A percentile compares a stretch with the other conserved stretches of the same genome.
Evolutionary conservation across 2,797 vertebrate species (phyloP).

Genomic region (Sarcoramphus papa): DNA sequence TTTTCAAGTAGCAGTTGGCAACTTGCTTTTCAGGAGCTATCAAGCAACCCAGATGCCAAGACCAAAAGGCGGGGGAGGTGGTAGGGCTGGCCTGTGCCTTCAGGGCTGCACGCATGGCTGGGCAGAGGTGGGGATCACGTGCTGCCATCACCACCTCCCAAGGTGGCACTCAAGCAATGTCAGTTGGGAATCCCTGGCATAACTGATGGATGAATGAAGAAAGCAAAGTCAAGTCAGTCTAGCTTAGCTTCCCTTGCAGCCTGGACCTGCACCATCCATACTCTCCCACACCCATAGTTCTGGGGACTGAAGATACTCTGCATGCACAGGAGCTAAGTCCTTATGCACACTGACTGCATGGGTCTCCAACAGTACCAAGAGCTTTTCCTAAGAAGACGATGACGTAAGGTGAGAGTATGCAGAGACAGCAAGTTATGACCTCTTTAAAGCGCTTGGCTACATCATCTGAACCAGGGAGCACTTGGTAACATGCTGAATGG

Average conservation of each 20-base stretch:
- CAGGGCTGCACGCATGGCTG: not conserved
- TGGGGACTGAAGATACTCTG: not conserved
- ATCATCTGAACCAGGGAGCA: not conserved
- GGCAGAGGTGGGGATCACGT: not conserved
- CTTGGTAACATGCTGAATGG: not conserved
- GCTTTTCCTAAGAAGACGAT: not conserved
- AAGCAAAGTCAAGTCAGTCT: not conserved
- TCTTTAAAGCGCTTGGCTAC: not conserved
- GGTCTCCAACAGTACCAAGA: not conserved
- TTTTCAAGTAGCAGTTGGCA: not conserved
- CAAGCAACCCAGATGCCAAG: not conserved
- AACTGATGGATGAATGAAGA: not conserved
- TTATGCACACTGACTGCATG: not conserved
- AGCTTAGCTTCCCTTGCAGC: not conserved
- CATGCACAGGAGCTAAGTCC: not conserved
- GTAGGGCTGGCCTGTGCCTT: not conserved
- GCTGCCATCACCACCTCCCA: not conserved
- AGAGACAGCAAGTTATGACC: not conserved
- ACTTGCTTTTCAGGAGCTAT: not conserved
- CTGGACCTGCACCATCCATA: not conserved
- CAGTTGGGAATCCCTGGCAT: not conserved
- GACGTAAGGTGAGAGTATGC: not conserved
- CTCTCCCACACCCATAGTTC: not conserved
- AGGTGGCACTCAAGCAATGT: not conserved
- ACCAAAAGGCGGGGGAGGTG: not conserved